Evolutionary conservation across 2,113 vertebrate species (phyloP).

Genomic region (Lampris megalopsis): DNA sequence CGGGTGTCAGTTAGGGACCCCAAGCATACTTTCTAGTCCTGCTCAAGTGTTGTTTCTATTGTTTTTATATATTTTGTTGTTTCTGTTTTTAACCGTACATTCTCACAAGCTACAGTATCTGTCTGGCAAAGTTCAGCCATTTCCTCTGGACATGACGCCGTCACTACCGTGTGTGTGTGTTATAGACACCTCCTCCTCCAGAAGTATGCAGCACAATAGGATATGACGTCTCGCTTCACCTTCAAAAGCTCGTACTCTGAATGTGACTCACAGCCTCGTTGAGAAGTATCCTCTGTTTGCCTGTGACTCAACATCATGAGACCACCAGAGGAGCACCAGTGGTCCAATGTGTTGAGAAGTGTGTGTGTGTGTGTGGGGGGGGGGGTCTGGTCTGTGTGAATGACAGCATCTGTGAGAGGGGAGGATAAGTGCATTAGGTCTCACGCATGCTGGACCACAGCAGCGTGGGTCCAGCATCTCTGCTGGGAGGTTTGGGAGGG

Average conservation of each 20-base stretch:
- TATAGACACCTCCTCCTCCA: slow-evolving; percentile 10
- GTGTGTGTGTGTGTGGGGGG: slow-evolving; percentile 9
- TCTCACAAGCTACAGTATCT: not conserved
- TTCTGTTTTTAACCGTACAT: not conserved
- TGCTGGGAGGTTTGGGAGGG: slow-evolving; percentile 41
- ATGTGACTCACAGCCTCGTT: slow-evolving; percentile 20
- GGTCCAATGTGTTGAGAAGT: slow-evolving; percentile 43
- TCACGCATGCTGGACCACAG: no score
- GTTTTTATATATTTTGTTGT: not conserved
- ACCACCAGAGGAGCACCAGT: slow-evolving; percentile 34
- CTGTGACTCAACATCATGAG: slow-evolving; percentile 53
- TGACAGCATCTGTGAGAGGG: slow-evolving; percentile 6
- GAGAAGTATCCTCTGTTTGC: slow-evolving; percentile 26
- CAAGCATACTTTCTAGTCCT: no score
- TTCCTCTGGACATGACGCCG: slow-evolving; percentile 16
- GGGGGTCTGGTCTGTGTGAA: slow-evolving; percentile 13
- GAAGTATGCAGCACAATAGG: slow-evolving; percentile 5
- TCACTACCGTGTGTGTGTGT: slow-evolving; percentile 3
- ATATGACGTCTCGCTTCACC: slow-evolving; percentile 13
- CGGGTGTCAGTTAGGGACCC: not conserved
- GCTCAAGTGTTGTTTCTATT: not conserved
- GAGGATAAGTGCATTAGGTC: not conserved
- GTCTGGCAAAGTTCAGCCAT: no score
- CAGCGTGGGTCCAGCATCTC: not conserved
- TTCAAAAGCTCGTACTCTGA: slow-evolving; percentile 22